phyloP scores from a whole-genome alignment of 1,140 invertebrate species.

The Diploscapter pachys region DNA sequence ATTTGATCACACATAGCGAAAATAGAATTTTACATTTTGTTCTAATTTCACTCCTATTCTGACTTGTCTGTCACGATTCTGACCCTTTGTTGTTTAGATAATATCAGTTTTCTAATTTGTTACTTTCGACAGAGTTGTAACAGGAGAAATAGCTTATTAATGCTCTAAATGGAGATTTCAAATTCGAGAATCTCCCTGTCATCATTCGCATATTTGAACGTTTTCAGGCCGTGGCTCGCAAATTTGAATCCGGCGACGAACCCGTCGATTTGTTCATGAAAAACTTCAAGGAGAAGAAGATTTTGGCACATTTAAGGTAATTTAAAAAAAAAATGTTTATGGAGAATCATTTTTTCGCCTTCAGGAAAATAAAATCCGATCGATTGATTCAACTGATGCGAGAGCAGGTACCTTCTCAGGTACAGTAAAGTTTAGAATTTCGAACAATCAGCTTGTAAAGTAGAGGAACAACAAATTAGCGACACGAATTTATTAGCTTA shows the following conservation, averaged over 20 bases:
- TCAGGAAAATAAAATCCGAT: constrained; percentile 25
- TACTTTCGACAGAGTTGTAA: neutral
- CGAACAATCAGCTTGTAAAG: no score
- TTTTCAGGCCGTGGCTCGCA: constrained; percentile 5
- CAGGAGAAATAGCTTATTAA: neutral
- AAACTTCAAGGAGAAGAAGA: constrained; percentile 30
- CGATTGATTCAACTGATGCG: constrained; percentile 16
- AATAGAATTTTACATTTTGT: no score
- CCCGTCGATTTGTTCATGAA: constrained; percentile 19
- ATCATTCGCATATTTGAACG: neutral
- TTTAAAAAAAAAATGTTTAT: neutral
- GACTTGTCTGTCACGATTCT: no score
- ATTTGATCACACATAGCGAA: no score
- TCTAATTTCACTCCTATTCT: no score
- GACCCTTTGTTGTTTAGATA: neutral
- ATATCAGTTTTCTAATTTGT: constrained; percentile 4
- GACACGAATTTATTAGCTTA: no score
- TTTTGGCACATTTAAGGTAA: constrained; percentile 17
- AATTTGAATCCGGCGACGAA: constrained; percentile 19
- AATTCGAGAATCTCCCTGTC: neutral
- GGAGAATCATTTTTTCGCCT: neutral
- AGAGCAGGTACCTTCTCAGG: constrained; percentile 3
- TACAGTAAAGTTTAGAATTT: no score
- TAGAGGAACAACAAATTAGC: no score
- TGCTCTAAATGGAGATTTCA: neutral